phyloP scores from a whole-genome alignment of 2,113 vertebrate genomes.

The Percopsis transmontana region DNA sequence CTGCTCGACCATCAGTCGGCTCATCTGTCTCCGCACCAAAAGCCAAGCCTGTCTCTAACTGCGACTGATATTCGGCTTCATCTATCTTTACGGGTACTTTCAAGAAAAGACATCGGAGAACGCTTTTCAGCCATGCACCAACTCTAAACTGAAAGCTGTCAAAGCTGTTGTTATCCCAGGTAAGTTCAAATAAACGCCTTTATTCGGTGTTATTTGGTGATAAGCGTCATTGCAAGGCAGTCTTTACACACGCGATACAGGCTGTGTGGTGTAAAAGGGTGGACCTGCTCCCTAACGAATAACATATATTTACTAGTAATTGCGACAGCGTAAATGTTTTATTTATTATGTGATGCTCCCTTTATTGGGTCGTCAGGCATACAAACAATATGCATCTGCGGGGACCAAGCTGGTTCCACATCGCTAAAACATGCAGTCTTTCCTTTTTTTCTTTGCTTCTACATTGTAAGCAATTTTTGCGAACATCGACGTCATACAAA shows the following conservation, averaged over 20 bases:
- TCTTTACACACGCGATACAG: background rate
- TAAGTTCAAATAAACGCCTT: slow-evolving; percentile 41
- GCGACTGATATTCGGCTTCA: slow-evolving; percentile 62
- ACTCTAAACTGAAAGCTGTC: slow-evolving; percentile 71
- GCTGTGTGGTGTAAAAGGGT: background rate
- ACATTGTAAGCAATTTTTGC: no score
- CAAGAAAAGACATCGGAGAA: slow-evolving; percentile 53
- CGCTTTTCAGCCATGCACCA: slow-evolving; percentile 66
- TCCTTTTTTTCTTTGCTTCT: no score
- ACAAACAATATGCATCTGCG: background rate
- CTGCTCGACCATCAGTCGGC: slow-evolving; percentile 58
- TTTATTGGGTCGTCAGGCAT: background rate
- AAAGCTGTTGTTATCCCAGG: slow-evolving; percentile 72
- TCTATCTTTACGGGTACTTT: slow-evolving; percentile 83
- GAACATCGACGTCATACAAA: no score
- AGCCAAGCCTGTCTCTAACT: slow-evolving; percentile 62
- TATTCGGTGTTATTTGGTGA: background rate
- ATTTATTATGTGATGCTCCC: background rate
- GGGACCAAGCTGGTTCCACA: background rate
- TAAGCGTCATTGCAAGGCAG: background rate
- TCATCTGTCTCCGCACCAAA: slow-evolving; percentile 31
- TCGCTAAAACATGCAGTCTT: slow-evolving; percentile 1
- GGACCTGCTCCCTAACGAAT: no score
- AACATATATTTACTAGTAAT: no score
- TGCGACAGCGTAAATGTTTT: background rate